Conservation (phyloP, 2,113 vertebrate genomes). For the Carlito syrichta region DNA sequence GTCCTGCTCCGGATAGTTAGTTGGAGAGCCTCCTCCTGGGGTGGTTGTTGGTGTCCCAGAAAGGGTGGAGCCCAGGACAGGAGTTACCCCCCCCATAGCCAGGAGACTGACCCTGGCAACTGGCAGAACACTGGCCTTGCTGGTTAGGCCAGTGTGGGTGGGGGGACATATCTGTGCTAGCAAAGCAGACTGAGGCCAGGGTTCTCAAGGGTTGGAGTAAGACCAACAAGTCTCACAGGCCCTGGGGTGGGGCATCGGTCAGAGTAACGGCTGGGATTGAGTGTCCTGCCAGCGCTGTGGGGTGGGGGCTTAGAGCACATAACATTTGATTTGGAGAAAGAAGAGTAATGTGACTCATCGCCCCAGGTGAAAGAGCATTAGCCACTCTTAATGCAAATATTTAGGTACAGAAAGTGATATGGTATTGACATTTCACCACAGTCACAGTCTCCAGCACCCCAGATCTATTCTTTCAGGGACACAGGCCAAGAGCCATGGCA, state of each 20-base stretch:
- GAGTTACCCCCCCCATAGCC: not conserved
- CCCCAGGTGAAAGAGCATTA: not conserved
- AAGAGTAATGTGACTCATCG: slow-evolving; percentile 49
- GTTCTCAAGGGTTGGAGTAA: not conserved
- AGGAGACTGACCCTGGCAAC: not conserved
- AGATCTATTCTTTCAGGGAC: not conserved
- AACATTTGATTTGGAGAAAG: slow-evolving; percentile 61
- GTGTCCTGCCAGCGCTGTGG: not conserved
- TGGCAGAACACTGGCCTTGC: not conserved
- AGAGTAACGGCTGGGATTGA: not conserved
- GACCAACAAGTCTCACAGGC: not conserved
- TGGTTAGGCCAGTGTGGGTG: not conserved
- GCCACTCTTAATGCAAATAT: slow-evolving; percentile 32
- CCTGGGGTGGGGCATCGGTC: not conserved
- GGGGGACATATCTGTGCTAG: not conserved
- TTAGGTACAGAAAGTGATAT: slow-evolving; percentile 34
- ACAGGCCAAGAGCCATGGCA: not conserved
- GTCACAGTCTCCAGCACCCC: not conserved
- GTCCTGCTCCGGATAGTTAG: no score
- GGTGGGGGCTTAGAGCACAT: not conserved
- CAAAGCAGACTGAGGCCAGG: not conserved
- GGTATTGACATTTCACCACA: not conserved
- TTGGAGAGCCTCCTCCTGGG: not conserved
- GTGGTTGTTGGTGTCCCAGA: not conserved
- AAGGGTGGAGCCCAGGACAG: not conserved